phyloP scores from a whole-genome alignment of 2,888 invertebrate genomes.

The Papilio elwesi region DNA sequence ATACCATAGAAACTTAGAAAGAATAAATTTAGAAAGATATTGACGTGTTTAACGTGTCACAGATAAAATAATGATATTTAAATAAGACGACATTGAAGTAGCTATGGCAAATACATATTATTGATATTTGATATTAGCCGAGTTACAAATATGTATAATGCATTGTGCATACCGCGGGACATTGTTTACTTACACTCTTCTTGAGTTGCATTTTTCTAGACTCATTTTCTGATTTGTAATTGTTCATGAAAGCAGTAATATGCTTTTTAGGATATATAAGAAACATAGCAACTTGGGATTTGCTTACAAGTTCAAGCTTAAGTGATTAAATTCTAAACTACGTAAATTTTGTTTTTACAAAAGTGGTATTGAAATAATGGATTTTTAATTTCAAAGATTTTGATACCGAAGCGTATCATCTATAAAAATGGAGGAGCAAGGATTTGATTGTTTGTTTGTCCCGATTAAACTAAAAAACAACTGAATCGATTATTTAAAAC shows the following conservation, averaged over 20 bases:
- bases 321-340: too few relatives aligned
- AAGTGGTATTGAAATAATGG: too few relatives aligned
- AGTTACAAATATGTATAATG: conserved; percentile 3
- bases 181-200: neutral
- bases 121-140: neutral
- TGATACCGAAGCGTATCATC: too few relatives aligned
- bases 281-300: too few relatives aligned
- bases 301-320: too few relatives aligned
- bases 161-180: neutral
- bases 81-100: conserved; percentile 19
- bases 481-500: too few relatives aligned
- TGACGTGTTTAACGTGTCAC: conserved; percentile 16
- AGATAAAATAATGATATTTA: conserved; percentile 30
- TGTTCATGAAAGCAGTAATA: neutral
- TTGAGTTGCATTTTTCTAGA: neutral
- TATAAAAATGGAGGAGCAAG: too few relatives aligned
- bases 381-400: too few relatives aligned
- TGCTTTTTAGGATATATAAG: neutral
- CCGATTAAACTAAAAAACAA: too few relatives aligned
- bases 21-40: conserved; percentile 16
- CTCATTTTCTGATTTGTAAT: neutral
- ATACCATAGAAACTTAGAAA: neutral
- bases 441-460: too few relatives aligned
- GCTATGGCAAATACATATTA: conserved; percentile 2
- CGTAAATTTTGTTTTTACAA: too few relatives aligned